Base-by-base conservation (phyloP, 2,797 vertebrate genomes). In the Rhinogobio ventralis region DNA sequence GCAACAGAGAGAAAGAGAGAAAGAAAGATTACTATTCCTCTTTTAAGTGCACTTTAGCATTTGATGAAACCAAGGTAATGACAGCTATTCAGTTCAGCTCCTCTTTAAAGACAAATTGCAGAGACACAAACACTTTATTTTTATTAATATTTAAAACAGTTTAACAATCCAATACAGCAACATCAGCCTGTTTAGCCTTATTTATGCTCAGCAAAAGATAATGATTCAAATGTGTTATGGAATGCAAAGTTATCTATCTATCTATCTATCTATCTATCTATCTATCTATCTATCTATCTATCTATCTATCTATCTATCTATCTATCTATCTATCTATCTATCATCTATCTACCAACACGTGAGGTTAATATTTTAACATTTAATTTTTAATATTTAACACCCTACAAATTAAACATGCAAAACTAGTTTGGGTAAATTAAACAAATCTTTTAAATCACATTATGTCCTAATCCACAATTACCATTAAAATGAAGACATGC, bases 11-110 rank as follows among this genome's bases (percentile, higher is more conserved):
- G 33, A 51, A 17, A 33, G 33, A 53, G 53, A 33, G 62, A 51
- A 13, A 49, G 19, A 77, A 39, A 82, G 20, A 57, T 82, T 19
- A 71, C 42, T 69, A 23, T 69, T 75, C 17, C 60, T 53, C 68
- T 49, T 62, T 66, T 64, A 68, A 81, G 84, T 81, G 72, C 57
- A 76, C 42, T 51, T 76, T 60, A 28, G 33, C 30, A 75, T 71
- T 36, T 66, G 42, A 79, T 79, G 77, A 66, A 30, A 66, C 60
- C 60, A 25, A 64, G 20, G 30, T 68, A 80, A 53, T 68, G 78
- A 68, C 46, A 68, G 78, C 46, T 80, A 53, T 68, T 80, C 14
- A 80, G 46, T 68, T 39, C 19, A 53, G 23, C 64, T 39, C 45
- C 45, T 68, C 46, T 36, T 67, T 39, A 60, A 19, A 77, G 23